Base-by-base conservation (phyloP, 2,113 vertebrate species). In the Bostrychus sinensis region DNA sequence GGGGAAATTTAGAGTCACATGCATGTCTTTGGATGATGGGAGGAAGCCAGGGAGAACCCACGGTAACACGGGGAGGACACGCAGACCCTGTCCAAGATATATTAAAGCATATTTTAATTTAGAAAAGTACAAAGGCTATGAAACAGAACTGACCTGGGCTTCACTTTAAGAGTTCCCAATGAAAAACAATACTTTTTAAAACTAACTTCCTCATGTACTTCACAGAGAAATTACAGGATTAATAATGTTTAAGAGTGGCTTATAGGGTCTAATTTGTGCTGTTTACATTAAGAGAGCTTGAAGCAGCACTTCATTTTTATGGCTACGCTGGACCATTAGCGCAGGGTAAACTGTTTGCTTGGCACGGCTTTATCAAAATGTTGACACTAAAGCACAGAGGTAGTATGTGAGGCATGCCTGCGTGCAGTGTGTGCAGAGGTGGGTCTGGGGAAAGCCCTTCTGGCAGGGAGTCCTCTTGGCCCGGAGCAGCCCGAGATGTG, bases 391-490 rank as follows among this genome's bases (percentile, higher is more conserved):
- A 77, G n/a, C 56, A 72, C 56, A 82, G 9, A 39, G 45, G 26
- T 56, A 56, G 75, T 59, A 51, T 32, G 11, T 56, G 28, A 48
- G 71, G 66, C 30, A 46, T 66, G 70, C 67, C n/a, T n/a, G n/a
- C n/a, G n/a, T n/a, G n/a, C n/a, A n/a, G 64, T 68, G 78, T 70
- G 58, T 63, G 70, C 16, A 70, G 85, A 81, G 74, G 87, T 83
- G 78, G 80, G 82, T 88, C 63, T 81, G 86, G 91, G 90, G 89
- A 85, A 91, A 91, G 81, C 91, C 91, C 89, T 90, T 85, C 86
- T 91, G 86, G 89, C 87, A 88, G 87, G 84, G 87, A 89, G 86
- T 88, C 83, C 88, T 89, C 46, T 56, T 84, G 88, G 89, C 91
- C 91, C 69, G 75, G 82, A 87, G 83, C 84, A 90, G 89, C 78